Percentiles rank a stretch among this genome's conserved stretches.
Evolutionary conservation across 53 echinoderm and acorn worm species (phyloP).

Genomic region (Paracentrotus lividus): DNA sequence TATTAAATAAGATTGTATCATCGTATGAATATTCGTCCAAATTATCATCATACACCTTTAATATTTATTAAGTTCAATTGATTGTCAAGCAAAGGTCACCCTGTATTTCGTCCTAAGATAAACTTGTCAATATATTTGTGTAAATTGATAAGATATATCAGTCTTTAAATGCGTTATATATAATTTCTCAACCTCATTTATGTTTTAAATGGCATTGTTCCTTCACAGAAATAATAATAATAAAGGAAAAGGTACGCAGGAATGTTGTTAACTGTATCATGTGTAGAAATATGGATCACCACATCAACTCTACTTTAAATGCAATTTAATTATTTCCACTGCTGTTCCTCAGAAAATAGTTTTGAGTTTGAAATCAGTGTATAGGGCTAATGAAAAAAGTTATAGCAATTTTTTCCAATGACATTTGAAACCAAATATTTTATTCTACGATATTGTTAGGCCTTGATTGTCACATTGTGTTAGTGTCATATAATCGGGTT

Average conservation of each 20-base stretch:
- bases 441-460: too few species aligned
- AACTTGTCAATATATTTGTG: not conserved
- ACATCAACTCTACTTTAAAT: too few species aligned
- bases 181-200: not conserved
- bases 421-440: too few species aligned
- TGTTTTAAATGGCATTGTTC: not conserved
- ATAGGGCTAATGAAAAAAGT: too few species aligned
- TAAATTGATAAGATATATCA: not conserved
- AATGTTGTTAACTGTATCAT: not conserved
- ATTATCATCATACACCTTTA: not conserved
- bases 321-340: too few species aligned
- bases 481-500: not conserved
- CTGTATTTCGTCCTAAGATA: constrained; percentile 10
- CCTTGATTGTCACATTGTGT: not conserved
- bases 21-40: not conserved
- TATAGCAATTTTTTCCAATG: too few species aligned
- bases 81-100: constrained; percentile 1
- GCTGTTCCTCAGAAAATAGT: too few species aligned
- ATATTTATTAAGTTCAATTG: not conserved
- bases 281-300: not conserved
- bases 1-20: not conserved
- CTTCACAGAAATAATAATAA: not conserved
- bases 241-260: not conserved
- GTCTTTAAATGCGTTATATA: not conserved
- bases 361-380: too few species aligned